Evolutionary conservation across 2,797 vertebrate species (phyloP), one percentile per base, ranked within the genome.

Genomic region (Crax fasciolata): DNA sequence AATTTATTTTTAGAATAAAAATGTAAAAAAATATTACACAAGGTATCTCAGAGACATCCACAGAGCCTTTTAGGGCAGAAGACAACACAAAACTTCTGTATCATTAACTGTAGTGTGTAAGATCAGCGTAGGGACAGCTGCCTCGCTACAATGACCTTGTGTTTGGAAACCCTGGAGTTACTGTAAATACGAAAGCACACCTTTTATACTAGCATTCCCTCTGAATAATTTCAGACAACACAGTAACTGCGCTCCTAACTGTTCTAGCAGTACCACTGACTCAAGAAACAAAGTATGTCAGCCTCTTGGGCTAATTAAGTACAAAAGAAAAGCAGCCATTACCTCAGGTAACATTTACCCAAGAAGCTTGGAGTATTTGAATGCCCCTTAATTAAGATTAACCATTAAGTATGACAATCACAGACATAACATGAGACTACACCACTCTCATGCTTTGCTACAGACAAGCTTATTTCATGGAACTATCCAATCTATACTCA

Each of bases 331-430:
- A 92, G n/a, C 58, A 87, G 55, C 51, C 39, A 44, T 71, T 79
- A 87, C 61, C 59, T 67, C 75, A 80, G 24, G 61, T 76, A 67
- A 84, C 14, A 80, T 25, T 44, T 71, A 67, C n/a, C 39, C 28
- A 70, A 43, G 52, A 77, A 67, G 46, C n/a, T 83, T 6, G 62
- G 32, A 15, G 48, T 10, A 3, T 38, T 35, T 54, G 68, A 84
- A 82, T 38, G 52, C n/a, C 38, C 38, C 65, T 89, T 65, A 73
- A 43, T 77, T 93, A 71, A 91, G 92, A 83, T 43, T 73, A 82
- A 79, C 65, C 28, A 76, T 28, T 24, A 66, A 76, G 41, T 80
- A 67, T 23, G 39, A 77, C 35, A 58, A 72, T 59, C 67, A 63
- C 41, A 84, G 58, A 81, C 28, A 13, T 44, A 32, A 87, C 52